phyloP scores from a whole-genome alignment of 2,888 invertebrate genomes.

The Sabellastarte sp. region DNA sequence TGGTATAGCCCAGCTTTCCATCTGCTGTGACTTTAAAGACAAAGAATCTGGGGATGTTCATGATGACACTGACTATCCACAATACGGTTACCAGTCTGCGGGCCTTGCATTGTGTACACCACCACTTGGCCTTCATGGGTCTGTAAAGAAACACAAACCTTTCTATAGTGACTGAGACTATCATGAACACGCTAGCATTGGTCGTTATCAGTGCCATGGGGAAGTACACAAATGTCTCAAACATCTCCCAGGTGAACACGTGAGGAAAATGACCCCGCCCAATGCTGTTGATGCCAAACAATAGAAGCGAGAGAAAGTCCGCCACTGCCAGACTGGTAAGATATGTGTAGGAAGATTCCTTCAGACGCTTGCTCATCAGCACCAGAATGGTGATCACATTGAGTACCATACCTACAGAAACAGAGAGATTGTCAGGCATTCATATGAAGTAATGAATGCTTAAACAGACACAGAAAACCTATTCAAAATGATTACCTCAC shows the following conservation, averaged over 20 bases:
- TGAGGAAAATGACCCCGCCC: slow-evolving; percentile 17
- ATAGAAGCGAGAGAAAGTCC: slow-evolving; percentile 17
- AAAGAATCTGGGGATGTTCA: slow-evolving; percentile 26
- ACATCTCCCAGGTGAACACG: slow-evolving; percentile 13
- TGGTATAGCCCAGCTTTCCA: slow-evolving; percentile 15
- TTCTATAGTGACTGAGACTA: slow-evolving; percentile 23
- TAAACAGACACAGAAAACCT: too few relatives aligned
- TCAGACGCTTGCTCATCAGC: slow-evolving; percentile 6
- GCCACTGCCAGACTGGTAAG: slow-evolving; percentile 24
- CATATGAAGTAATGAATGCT: too few relatives aligned
- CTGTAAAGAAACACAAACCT: slow-evolving; percentile 25
- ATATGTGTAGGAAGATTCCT: slow-evolving; percentile 26
- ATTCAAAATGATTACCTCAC: too few relatives aligned
- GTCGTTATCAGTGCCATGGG: slow-evolving; percentile 21
- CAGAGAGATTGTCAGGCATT: too few relatives aligned
- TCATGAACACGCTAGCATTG: slow-evolving; percentile 21
- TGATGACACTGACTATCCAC: slow-evolving; percentile 8
- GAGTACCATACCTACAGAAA: slow-evolving; percentile 14
- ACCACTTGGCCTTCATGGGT: slow-evolving; percentile 14
- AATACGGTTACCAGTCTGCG: slow-evolving; percentile 6
- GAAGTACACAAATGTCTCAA: slow-evolving; percentile 24
- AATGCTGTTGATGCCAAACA: slow-evolving; percentile 20
- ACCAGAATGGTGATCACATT: slow-evolving; percentile 24
- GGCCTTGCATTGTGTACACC: slow-evolving; percentile 16
- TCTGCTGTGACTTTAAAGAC: slow-evolving; percentile 10